Evolutionary conservation across 2,797 vertebrate genomes (phyloP), one percentile per base, ranked within the genome.

Genomic region (Prunella strophiata): DNA sequence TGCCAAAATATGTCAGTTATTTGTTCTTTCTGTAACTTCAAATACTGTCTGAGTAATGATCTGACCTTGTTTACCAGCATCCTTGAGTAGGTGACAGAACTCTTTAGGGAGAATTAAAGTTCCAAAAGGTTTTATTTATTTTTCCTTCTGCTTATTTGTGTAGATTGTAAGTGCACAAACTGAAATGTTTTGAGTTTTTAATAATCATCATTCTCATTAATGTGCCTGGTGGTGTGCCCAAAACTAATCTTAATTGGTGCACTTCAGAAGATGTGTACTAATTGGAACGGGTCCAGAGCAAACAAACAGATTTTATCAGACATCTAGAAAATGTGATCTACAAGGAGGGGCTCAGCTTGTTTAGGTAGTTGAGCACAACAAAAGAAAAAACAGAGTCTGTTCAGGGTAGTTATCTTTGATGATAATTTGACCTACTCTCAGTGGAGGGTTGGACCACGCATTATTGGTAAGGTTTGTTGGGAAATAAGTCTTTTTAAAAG

Each of bases 241-340:
- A 93, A 95, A 86, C 73, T 91, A 47, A 78, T 95, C 66, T 94
- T 93, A 96, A 95, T 86, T 94, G 88, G 70, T 90, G 89, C 82
- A 66, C 85, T 95, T 95, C 88, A 91, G 91, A 94, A 95, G 88
- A 93, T 92, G 75, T 89, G 68, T 85, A 63, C 75, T 77, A 57
- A 52, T 55, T 94, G 88, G 89, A 91, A 81, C 51, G 30, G 48
- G 54, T 81, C 73, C 91, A 96, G 85, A 85, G 61, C 45, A 94
- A 92, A 89, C 65, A 75, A 83, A 79, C 72, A 89, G 67, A 87
- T 88, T 93, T 93, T 93, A 94, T 93, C 91, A 83, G 62, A 83
- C 55, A 72, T 83, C 73, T 90, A 94, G 85, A 88, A 94, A 90
- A 94, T 74, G 76, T 52, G 73, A 66, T 86, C 70, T 75, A 30